These are phyloP conservation scores for Salvelinus alpinus DNA, from an alignment of 2,113 vertebrate species.

Conservation along the genomic window DNA sequence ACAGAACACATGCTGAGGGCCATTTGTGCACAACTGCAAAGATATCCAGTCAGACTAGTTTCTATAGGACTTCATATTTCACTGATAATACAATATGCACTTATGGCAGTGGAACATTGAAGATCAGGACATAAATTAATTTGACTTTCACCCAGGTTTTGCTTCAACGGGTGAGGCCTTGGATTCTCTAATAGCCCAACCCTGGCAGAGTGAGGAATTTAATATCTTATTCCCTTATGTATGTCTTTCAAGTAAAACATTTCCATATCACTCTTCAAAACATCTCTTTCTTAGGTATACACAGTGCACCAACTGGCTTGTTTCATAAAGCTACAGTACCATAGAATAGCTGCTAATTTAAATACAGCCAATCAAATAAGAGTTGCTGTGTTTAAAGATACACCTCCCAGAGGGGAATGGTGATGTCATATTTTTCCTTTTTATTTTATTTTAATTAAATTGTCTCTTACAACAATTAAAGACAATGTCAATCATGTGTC, in stretches of 20 bases:
- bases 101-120: conserved; percentile 56
- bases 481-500: conserved; percentile 61
- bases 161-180: conserved; percentile 66
- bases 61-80: conserved; percentile 60
- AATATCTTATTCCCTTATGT: conserved; percentile 54
- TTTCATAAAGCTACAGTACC: neutral
- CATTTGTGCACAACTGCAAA: conserved; percentile 60
- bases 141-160: conserved; percentile 61
- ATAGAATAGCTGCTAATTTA: neutral
- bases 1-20: conserved; percentile 37
- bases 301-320: neutral
- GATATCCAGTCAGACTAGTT: conserved; percentile 58
- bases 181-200: conserved; percentile 57
- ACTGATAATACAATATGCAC: conserved; percentile 49
- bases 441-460: conserved; percentile 51
- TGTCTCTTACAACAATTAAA: conserved; percentile 61
- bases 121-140: conserved; percentile 53
- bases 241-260: conserved; percentile 67
- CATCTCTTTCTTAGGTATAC: neutral
- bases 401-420: neutral
- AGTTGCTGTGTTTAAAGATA: neutral
- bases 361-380: neutral
- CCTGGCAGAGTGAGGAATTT: conserved; percentile 43
- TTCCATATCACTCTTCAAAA: conserved; percentile 25
- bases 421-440: neutral